phyloP scores from a whole-genome alignment of 2,797 vertebrate species.

The Erethizon dorsatum region DNA sequence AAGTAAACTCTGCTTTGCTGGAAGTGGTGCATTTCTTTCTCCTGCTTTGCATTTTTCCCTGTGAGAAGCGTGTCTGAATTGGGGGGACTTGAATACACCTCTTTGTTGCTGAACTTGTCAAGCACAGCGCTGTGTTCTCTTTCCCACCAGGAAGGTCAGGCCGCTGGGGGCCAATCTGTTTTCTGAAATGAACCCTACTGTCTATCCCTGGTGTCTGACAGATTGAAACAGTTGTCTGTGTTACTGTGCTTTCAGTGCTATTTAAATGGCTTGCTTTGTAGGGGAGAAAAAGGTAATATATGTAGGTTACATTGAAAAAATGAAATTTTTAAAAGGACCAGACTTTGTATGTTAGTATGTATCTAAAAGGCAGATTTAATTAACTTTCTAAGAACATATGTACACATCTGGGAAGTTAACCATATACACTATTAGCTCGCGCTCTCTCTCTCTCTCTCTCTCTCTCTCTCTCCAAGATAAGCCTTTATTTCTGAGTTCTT shows the following conservation, averaged over 20 bases:
- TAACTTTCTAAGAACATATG: constrained; percentile 82
- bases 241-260: constrained; percentile 86
- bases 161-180: constrained; percentile 88
- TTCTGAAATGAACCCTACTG: constrained; percentile 90
- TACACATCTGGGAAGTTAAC: constrained; percentile 78
- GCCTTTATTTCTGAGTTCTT: constrained; percentile 72
- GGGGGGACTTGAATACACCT: constrained; percentile 90
- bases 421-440: neutral
- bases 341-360: constrained; percentile 73
- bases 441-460: neutral
- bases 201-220: constrained; percentile 90
- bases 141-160: constrained; percentile 94
- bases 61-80: constrained; percentile 93
- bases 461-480: neutral
- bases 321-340: neutral
- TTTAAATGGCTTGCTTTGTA: constrained; percentile 87
- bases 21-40: constrained; percentile 43
- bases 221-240: constrained; percentile 92
- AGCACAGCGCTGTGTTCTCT: constrained; percentile 89
- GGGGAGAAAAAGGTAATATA: constrained; percentile 76
- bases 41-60: constrained; percentile 88
- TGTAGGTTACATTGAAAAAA: constrained; percentile 55
- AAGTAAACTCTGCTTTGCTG: constrained; percentile 82
- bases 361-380: constrained; percentile 82
- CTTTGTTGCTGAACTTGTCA: constrained; percentile 93